Evolutionary conservation across 2,888 invertebrate species (phyloP).

Genomic region (Bruchidius siliquastri): DNA sequence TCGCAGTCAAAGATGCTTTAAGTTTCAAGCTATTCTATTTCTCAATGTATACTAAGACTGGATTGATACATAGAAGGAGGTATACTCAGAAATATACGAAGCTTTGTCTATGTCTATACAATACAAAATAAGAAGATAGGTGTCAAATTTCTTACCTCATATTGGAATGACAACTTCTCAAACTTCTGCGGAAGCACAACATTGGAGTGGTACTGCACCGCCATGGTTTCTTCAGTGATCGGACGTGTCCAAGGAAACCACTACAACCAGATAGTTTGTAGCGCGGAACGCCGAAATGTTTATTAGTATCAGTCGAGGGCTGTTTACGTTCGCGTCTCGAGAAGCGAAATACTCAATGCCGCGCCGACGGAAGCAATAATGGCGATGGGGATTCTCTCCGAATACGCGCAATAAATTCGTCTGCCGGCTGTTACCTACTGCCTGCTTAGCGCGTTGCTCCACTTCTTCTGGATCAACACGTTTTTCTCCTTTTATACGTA

Average conservation of each 20-base stretch:
- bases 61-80: no score
- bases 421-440: not conserved
- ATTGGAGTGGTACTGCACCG: slow-evolving; percentile 31
- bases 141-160: slow-evolving; percentile 30
- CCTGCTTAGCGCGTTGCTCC: not conserved
- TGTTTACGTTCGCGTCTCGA: not conserved
- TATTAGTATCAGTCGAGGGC: not conserved
- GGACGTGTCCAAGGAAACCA: not conserved
- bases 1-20: no score
- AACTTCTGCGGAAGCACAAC: slow-evolving; percentile 35
- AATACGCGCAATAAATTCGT: not conserved
- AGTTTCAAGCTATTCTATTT: no score
- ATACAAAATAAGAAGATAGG: not conserved
- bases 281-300: not conserved
- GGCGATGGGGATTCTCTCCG: not conserved
- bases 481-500: not conserved
- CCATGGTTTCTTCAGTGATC: slow-evolving; percentile 23
- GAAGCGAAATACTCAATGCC: not conserved
- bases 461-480: not conserved
- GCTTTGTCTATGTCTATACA: no score
- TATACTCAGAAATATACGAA: no score
- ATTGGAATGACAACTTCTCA: slow-evolving; percentile 34
- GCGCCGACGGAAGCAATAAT: not conserved
- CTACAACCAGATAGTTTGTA: not conserved
- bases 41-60: no score